These are phyloP conservation scores for Camponotus pennsylvanicus DNA, from an alignment of 1,140 invertebrate species.

Conservation along the genomic window DNA sequence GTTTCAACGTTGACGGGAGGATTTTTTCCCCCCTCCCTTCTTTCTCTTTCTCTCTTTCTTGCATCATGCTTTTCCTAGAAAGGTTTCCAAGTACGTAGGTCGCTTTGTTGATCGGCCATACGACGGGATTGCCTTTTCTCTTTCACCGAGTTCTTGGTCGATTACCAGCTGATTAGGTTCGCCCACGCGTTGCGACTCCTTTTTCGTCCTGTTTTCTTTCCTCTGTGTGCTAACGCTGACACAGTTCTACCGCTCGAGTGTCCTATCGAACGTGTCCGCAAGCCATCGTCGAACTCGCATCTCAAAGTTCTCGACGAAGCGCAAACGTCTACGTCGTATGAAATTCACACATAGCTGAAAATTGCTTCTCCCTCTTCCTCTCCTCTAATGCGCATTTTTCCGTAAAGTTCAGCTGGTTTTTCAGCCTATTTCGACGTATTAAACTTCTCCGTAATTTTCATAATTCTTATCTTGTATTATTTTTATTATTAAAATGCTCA, in stretches of 20 bases:
- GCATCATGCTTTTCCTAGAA: slow-evolving; percentile 42
- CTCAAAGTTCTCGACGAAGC: slow-evolving; percentile 21
- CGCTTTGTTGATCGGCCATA: slow-evolving; percentile 43
- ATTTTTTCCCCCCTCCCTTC: slow-evolving; percentile 16
- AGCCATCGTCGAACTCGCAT: slow-evolving; percentile 25
- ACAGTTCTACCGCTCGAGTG: slow-evolving; percentile 33
- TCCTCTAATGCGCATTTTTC: neutral
- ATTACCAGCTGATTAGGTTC: slow-evolving; percentile 54
- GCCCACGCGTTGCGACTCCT: slow-evolving; percentile 39
- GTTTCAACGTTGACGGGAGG: slow-evolving; percentile 37
- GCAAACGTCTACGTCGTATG: neutral
- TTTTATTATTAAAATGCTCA: neutral
- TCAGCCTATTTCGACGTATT: neutral
- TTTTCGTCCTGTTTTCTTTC: slow-evolving; percentile 28
- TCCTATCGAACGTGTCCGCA: slow-evolving; percentile 47
- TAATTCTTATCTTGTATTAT: neutral
- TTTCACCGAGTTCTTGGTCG: slow-evolving; percentile 53
- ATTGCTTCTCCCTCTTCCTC: no score
- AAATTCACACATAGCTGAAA: neutral
- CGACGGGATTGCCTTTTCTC: slow-evolving; percentile 46
- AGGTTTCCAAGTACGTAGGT: slow-evolving; percentile 36
- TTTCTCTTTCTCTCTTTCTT: slow-evolving; percentile 3
- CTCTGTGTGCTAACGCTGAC: slow-evolving; percentile 28
- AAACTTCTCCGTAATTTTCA: neutral
- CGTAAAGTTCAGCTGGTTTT: neutral